A percentile compares a stretch with the other conserved stretches of the same genome.
Conservation (phyloP, 2,797 vertebrate species). For the Hemitrygon akajei region DNA sequence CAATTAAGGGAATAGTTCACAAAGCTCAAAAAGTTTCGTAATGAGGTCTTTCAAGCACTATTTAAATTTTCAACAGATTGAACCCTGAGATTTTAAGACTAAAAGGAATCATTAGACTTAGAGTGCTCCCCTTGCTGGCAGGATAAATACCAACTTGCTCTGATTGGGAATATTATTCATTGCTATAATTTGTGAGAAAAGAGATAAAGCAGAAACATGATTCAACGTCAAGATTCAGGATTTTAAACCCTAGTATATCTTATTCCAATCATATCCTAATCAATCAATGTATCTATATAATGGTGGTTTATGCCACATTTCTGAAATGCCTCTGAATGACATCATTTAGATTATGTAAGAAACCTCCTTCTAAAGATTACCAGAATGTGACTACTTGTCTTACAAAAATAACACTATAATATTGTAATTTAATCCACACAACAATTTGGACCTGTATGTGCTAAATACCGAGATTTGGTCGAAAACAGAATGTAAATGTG, state of each 20-base stretch:
- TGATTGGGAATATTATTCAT: not conserved
- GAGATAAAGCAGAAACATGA: not conserved
- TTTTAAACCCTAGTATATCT: not conserved
- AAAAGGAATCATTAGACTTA: not conserved
- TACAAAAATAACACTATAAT: not conserved
- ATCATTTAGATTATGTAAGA: not conserved
- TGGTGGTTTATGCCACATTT: not conserved
- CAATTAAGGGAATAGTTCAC: not conserved
- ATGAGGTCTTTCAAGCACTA: not conserved
- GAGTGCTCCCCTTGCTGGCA: not conserved
- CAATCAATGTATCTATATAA: not conserved
- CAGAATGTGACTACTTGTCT: not conserved
- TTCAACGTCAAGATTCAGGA: not conserved
- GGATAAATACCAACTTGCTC: not conserved
- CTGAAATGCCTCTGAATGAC: not conserved
- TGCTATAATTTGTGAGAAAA: not conserved
- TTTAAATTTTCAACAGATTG: no score
- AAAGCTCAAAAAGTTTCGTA: not conserved
- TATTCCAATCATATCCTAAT: not conserved
- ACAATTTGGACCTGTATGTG: not conserved
- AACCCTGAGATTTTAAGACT: not conserved
- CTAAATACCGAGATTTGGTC: no score
- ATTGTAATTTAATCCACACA: not conserved
- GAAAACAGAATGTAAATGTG: not conserved
- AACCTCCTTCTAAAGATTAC: not conserved